A percentile compares a stretch with the other conserved stretches of the same genome.
Evolutionary conservation across 2,113 vertebrate species (phyloP).

Genomic region (Clarias magur): DNA sequence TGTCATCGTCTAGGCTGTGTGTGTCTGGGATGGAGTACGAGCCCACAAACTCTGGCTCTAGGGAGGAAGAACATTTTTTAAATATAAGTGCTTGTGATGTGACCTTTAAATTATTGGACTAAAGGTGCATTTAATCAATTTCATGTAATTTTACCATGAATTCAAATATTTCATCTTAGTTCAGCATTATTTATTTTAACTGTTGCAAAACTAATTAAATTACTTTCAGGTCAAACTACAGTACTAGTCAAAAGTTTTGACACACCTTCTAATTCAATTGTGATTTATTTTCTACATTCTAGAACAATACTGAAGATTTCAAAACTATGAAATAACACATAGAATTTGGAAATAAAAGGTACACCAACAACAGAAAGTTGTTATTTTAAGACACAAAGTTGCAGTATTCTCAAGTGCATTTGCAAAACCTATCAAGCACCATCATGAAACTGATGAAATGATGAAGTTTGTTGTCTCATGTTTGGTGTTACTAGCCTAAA

Average conservation of each 20-base stretch:
- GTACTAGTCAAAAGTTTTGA: too few relatives aligned
- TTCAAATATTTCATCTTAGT: background rate
- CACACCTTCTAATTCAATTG: too few relatives aligned
- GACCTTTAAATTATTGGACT: background rate
- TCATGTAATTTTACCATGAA: background rate
- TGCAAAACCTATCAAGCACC: too few relatives aligned
- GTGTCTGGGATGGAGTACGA: conserved; percentile 82
- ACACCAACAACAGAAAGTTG: background rate
- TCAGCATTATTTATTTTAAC: background rate
- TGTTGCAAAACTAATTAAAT: background rate
- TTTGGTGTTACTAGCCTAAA: too few relatives aligned
- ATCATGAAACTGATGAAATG: too few relatives aligned
- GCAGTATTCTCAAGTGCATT: too few relatives aligned
- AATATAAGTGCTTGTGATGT: background rate
- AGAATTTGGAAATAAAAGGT: too few relatives aligned
- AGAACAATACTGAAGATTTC: too few relatives aligned
- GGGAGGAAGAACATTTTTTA: background rate
- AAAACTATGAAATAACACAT: too few relatives aligned
- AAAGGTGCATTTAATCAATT: background rate
- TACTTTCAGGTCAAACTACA: background rate
- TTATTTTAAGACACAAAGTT: background rate
- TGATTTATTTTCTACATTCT: too few relatives aligned
- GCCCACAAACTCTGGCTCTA: conserved; percentile 78
- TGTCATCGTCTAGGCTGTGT: conserved; percentile 80
- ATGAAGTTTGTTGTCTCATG: too few relatives aligned